These are phyloP conservation scores for Morinoia aosen DNA, from an alignment of 2,888 invertebrate genomes.

Conservation along the genomic window DNA sequence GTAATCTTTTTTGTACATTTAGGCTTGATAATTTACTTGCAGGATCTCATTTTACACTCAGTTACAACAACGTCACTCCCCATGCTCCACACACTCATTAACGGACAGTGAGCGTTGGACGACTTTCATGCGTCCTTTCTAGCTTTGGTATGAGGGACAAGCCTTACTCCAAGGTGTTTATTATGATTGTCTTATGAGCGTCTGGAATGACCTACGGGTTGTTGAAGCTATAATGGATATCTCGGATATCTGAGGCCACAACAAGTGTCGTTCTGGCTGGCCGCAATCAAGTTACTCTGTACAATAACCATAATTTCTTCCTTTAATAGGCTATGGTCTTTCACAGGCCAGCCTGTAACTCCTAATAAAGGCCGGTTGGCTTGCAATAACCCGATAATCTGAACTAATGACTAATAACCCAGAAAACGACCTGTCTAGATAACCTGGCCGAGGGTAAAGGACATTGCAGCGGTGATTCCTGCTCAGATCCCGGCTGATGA, in stretches of 20 bases:
- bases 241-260: conserved; percentile 5
- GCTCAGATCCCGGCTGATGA: conserved; percentile 43
- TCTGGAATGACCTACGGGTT: neutral
- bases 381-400: conserved; percentile 52
- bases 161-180: neutral
- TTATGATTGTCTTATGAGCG: neutral
- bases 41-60: neutral
- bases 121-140: neutral
- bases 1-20: neutral
- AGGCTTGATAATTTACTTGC: neutral
- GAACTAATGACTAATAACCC: conserved; percentile 51
- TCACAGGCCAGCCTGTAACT: conserved; percentile 29
- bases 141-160: neutral
- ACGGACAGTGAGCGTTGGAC: neutral
- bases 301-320: conserved; percentile 44
- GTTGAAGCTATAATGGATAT: neutral
- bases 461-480: conserved; percentile 50
- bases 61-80: neutral
- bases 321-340: conserved; percentile 49
- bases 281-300: conserved; percentile 39
- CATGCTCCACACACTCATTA: neutral
- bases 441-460: conserved; percentile 52
- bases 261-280: conserved; percentile 32
- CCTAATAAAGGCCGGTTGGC: conserved; percentile 51
- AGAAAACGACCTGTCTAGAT: conserved; percentile 51